Evolutionary conservation across 1,140 invertebrate genomes (phyloP).

Genomic region (Ridgeia piscesae): DNA sequence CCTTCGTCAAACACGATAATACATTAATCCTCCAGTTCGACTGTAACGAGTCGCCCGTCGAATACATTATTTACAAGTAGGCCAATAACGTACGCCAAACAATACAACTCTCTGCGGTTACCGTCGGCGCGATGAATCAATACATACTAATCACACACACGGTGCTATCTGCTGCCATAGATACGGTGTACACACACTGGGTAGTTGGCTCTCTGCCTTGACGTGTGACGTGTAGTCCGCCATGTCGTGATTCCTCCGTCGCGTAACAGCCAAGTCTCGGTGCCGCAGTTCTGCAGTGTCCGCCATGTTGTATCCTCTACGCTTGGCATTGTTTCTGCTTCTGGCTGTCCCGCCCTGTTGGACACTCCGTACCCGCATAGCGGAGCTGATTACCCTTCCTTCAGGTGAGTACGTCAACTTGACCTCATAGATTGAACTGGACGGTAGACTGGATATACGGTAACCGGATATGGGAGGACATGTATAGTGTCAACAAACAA

Average conservation of each 20-base stretch:
- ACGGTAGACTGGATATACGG: neutral
- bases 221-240: neutral
- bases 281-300: no score
- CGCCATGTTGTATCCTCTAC: neutral
- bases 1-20: neutral
- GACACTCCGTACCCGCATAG: neutral
- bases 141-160: neutral
- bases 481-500: neutral
- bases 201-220: neutral
- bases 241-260: no score
- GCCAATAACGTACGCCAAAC: neutral
- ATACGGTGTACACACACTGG: neutral
- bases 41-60: neutral
- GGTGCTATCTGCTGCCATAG: neutral
- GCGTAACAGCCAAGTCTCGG: no score
- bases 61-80: neutral
- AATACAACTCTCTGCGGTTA: neutral
- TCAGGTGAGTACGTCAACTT: neutral
- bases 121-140: neutral
- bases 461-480: neutral
- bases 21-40: neutral
- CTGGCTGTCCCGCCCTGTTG: no score
- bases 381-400: neutral
- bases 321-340: neutral
- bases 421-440: neutral